A percentile compares a stretch with the other conserved stretches of the same genome.
Evolutionary conservation across 2,797 vertebrate genomes (phyloP).

Genomic region (Pelochelys cantorii): DNA sequence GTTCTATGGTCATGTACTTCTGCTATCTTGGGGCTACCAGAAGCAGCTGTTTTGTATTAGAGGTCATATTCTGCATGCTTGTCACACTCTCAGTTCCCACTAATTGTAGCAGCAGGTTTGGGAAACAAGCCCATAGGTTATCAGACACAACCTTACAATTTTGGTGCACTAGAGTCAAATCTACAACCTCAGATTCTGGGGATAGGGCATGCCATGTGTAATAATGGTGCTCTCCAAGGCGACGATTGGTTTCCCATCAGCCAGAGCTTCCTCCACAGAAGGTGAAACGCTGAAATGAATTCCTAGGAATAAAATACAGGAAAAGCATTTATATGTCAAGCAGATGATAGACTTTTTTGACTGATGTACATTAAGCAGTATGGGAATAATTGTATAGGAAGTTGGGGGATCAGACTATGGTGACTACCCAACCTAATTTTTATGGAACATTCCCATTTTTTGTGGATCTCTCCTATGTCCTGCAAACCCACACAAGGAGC

Average conservation of each 20-base stretch:
- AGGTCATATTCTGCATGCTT: conserved; percentile 3
- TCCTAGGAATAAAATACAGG: conserved; percentile 75
- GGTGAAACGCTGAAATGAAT: conserved; percentile 85
- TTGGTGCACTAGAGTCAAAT: background rate
- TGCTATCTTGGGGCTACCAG: background rate
- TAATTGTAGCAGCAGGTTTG: background rate
- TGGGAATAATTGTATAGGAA: background rate
- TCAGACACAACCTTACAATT: background rate
- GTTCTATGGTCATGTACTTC: background rate
- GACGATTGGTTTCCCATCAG: conserved; percentile 85
- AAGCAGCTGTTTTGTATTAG: background rate
- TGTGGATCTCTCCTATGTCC: background rate
- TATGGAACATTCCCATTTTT: background rate
- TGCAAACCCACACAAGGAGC: background rate
- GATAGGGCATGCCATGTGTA: conserved; percentile 94
- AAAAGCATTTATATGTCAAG: background rate
- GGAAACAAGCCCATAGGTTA: background rate
- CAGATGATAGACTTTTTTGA: background rate
- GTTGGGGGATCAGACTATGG: background rate
- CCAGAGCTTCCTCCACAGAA: conserved; percentile 84
- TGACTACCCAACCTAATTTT: background rate
- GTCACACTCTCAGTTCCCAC: background rate
- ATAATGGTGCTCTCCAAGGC: conserved; percentile 94
- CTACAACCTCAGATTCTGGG: conserved; percentile 89
- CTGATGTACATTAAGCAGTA: background rate